Evolutionary conservation across 2,888 invertebrate genomes (phyloP), one percentile per base, ranked within the genome.

Genomic region (Criorhina ranunculi): DNA sequence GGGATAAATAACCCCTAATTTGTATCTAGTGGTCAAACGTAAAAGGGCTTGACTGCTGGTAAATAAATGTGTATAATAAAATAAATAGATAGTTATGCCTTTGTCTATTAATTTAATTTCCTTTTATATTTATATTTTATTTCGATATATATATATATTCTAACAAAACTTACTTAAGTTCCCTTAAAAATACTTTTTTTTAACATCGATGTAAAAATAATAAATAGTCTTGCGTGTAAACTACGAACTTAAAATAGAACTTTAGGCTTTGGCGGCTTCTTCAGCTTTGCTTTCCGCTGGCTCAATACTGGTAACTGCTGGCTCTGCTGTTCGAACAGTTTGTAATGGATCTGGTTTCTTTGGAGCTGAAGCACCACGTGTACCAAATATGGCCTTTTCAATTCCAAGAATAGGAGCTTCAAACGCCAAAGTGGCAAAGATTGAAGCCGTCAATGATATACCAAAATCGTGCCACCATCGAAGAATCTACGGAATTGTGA

Each of bases 351-450:
- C 87, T 40, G 49, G 9, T 29, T 87, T 86, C 62, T 88, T 88
- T 6, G 87, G 82, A 5, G 87, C 57, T 11, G 89, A 87, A 31
- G 89, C 88, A 11, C 49, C 49, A 9, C 87, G 83, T 8, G 75
- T 73, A 12, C 88, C 88, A 37, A 91, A 90, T 33, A 91, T 89
- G 8, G 91, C 89, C 87, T 91, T 92, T 86, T 93, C 93, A 55
- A 93, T 89, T 37, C 91, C 90, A 55, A 92, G 87, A 79, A 93
- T 90, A 4, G 93, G 93, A 0, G 92, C 90, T 87, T 93, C 93
- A 82, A 93, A 93, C 12, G 92, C 90, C 73, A 93, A 87, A 1
- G 91, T 91, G 86, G 92, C 92, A 64, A 93, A 89, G 24, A 92
- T 89, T 7, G 93, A 91, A 4, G 91, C 69, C 2, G 90, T 87